phyloP scores from a whole-genome alignment of 2,888 invertebrate genomes.

The Crematogaster levior region DNA sequence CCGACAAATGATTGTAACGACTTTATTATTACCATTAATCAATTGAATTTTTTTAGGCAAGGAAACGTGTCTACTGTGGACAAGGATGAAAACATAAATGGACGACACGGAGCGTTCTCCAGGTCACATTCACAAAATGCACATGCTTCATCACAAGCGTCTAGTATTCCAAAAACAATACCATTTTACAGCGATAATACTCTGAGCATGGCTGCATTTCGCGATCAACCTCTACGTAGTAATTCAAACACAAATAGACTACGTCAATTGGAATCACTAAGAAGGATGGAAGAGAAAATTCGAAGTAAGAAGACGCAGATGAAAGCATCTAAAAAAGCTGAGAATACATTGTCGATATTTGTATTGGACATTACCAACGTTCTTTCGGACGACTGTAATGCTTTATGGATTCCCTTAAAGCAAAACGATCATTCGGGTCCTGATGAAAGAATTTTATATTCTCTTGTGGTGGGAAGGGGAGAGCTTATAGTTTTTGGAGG shows the following conservation, averaged over 20 bases:
- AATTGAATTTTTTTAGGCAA: slow-evolving; percentile 79
- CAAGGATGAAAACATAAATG: slow-evolving; percentile 91
- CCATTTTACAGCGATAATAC: slow-evolving; percentile 83
- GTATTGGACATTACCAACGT: slow-evolving; percentile 93
- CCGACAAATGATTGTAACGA: neutral
- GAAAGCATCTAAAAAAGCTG: slow-evolving; percentile 88
- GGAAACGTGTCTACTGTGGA: slow-evolving; percentile 87
- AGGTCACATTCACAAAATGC: slow-evolving; percentile 65
- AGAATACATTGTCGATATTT: slow-evolving; percentile 93
- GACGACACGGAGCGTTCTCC: slow-evolving; percentile 87
- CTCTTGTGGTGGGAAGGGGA: slow-evolving; percentile 95
- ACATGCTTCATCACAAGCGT: slow-evolving; percentile 50
- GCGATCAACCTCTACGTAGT: slow-evolving; percentile 78
- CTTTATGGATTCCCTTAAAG: slow-evolving; percentile 91
- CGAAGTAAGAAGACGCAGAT: slow-evolving; percentile 82
- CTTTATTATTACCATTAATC: slow-evolving; percentile 5
- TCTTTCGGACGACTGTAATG: slow-evolving; percentile 88
- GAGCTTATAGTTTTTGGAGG: slow-evolving; percentile 99
- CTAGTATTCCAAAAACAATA: slow-evolving; percentile 66
- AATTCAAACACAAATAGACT: slow-evolving; percentile 86
- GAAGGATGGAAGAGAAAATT: slow-evolving; percentile 89
- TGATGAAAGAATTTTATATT: slow-evolving; percentile 96
- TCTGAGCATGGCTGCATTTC: slow-evolving; percentile 88
- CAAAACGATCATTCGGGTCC: slow-evolving; percentile 90
- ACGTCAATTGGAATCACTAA: slow-evolving; percentile 88